Conservation (phyloP, 2,888 invertebrate species). For the Clivina fossor region DNA sequence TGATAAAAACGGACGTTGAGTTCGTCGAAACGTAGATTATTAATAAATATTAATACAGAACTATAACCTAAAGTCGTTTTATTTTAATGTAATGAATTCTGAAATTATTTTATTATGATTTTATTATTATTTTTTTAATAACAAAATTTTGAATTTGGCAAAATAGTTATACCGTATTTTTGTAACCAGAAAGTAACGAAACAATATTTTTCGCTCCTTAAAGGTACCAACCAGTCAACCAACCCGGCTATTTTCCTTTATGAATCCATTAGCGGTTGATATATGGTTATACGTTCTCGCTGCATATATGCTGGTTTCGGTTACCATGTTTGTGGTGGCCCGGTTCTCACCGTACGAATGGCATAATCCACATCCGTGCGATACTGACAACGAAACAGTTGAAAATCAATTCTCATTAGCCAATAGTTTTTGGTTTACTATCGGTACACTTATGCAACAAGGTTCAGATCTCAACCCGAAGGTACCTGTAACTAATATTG, state of each 20-base stretch:
- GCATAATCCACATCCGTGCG: constrained; percentile 73
- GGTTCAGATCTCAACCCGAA: constrained; percentile 79
- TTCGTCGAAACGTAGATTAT: too few species aligned
- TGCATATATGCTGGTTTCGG: constrained; percentile 77
- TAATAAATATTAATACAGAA: too few species aligned
- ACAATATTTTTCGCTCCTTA: too few species aligned
- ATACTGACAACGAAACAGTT: constrained; percentile 61
- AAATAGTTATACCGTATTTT: too few species aligned
- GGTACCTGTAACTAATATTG: constrained; percentile 54
- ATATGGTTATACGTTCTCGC: constrained; percentile 84
- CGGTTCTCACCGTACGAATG: constrained; percentile 81
- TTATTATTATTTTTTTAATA: too few species aligned
- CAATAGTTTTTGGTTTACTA: constrained; percentile 86
- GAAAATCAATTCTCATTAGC: constrained; percentile 82
- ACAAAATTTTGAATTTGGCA: too few species aligned
- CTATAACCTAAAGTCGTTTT: too few species aligned
- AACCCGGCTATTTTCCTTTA: constrained; percentile 78
- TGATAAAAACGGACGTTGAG: too few species aligned
- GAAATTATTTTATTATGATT: too few species aligned
- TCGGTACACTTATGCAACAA: constrained; percentile 87
- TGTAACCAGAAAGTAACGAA: too few species aligned
- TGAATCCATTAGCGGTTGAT: constrained; percentile 82
- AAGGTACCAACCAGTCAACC: constrained; percentile 72
- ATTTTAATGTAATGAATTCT: too few species aligned
- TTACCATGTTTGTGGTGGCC: constrained; percentile 78